Conservation (phyloP, 2,888 invertebrate species). For the Hermodice carunculata region DNA sequence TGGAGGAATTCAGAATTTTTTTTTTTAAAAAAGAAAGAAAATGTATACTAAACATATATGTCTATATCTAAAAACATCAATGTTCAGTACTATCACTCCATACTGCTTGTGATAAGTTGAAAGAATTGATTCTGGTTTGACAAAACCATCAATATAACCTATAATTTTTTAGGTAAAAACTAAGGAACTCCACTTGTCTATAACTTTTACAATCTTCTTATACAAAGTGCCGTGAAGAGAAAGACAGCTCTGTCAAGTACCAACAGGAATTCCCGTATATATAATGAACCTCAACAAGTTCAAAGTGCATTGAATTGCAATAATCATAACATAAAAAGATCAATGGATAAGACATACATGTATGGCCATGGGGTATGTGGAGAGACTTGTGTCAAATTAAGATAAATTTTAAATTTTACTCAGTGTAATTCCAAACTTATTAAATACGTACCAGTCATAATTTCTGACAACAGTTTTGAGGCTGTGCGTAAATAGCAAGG, state of each 20-base stretch:
- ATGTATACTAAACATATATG: no score
- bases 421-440: neutral
- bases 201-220: no score
- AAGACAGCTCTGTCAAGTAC: no score
- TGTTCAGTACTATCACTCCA: neutral
- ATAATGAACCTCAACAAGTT: no score
- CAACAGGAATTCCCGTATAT: no score
- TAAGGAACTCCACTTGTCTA: no score
- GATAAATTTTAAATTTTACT: neutral
- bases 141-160: no score
- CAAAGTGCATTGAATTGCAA: no score
- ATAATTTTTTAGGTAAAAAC: no score
- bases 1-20: constrained; percentile 33
- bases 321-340: neutral
- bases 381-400: neutral
- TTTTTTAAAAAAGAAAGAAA: no score
- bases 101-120: neutral
- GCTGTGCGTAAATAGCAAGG: constrained; percentile 83
- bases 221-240: no score
- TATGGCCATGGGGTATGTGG: neutral
- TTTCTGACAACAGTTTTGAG: constrained; percentile 89
- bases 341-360: neutral
- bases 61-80: neutral
- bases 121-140: neutral
- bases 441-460: constrained; percentile 77